Evolutionary conservation across 2,113 vertebrate species (phyloP), one percentile per base, ranked within the genome.

Genomic region (Dromas ardeola): DNA sequence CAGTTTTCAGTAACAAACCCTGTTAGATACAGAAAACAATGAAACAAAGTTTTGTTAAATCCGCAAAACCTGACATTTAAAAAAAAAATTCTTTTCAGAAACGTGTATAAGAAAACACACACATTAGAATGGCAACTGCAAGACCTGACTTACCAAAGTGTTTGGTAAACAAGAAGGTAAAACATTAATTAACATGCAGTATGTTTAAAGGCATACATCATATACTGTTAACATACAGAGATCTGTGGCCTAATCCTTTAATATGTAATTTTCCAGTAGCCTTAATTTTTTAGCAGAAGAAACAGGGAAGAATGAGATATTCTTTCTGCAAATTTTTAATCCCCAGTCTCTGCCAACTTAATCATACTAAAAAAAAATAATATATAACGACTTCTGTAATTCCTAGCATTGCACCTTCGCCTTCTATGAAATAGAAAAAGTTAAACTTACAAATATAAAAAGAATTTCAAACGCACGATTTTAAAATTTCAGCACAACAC

Each of bases 1-100:
- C 92, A 92, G 63, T 92, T 91, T 97, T 95, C 62, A 95, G 58
- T 84, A 97, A 94, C 65, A 95, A 97, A 96, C 14, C 25, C 80
- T 76, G 82, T 40, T 93, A 82, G 86, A 95, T 82, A 94, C 76
- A 96, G 84, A 86, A 89, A 96, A 70, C 10, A 43, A 58, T 49
- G 67, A 87, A 86, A 43, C 22, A 89, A 94, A 92, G 45, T 84
- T 87, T 74, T 45, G 71, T 26, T 62, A 88, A 82, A 82, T 89
- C 47, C 84, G n/a, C 45, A 92, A 91, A 94, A 83, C 25, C 22
- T 62, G 15, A 9, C 58, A 66, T 65, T 77, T 47, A 45, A 36
- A 36, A 11, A 10, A 13, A 13, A 40, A 72, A 65, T 53, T 45
- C 2, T 86, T 88, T 86, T 63, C 61, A 63, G 15, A 93, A 71